These are phyloP conservation scores for Argyrosomus japonicus DNA, from an alignment of 2,113 vertebrate species.

Conservation along the genomic window DNA sequence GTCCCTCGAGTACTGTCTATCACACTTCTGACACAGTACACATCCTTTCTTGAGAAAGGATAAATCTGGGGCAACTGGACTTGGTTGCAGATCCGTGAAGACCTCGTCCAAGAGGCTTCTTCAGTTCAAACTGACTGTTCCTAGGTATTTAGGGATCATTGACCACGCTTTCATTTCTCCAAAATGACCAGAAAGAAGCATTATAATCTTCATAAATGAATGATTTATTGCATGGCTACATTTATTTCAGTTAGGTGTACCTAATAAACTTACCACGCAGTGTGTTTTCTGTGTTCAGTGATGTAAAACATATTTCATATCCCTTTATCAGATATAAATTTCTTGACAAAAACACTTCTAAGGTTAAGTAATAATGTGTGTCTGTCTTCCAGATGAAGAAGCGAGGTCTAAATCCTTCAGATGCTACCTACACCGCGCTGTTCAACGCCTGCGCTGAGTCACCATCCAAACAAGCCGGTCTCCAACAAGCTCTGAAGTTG, in stretches of 20 bases:
- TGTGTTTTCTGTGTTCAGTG: no score
- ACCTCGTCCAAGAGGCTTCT: no score
- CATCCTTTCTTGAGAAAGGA: no score
- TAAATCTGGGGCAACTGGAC: no score
- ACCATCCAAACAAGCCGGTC: constrained; percentile 86
- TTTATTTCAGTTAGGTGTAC: not conserved
- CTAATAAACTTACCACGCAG: no score
- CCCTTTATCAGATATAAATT: not conserved
- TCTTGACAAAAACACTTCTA: not conserved
- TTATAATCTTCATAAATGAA: not conserved
- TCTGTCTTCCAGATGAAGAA: constrained; percentile 92
- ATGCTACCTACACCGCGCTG: constrained; percentile 93
- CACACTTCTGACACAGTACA: no score
- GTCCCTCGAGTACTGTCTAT: no score
- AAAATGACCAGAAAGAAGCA: not conserved
- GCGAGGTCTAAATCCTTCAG: constrained; percentile 84
- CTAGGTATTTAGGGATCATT: no score
- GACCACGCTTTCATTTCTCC: no score
- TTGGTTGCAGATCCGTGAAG: no score
- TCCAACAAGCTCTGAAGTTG: constrained; percentile 89
- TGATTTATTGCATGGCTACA: not conserved
- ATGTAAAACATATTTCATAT: no score
- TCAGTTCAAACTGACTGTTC: no score
- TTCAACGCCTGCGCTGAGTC: constrained; percentile 95
- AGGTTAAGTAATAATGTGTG: not conserved